Evolutionary conservation across 2,797 vertebrate species (phyloP).

Genomic region (Vipera ursinii): DNA sequence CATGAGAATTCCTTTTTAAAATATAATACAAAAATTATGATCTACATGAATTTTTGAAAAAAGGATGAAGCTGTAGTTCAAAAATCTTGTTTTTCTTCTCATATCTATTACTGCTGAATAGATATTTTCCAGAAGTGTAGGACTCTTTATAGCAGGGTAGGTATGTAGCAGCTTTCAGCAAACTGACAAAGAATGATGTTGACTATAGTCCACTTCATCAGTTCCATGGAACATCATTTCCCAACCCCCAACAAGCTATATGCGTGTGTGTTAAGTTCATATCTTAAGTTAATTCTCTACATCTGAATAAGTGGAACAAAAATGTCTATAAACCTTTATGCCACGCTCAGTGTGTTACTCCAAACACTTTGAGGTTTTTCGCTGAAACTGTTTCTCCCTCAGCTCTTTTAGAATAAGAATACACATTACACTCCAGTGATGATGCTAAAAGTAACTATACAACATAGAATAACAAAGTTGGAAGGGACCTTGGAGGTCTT

Average conservation of each 20-base stretch:
- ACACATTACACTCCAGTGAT: background rate
- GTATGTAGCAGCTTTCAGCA: background rate
- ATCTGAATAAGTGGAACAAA: background rate
- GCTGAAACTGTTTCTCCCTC: background rate
- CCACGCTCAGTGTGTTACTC: background rate
- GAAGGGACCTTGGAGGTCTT: background rate
- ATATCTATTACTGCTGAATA: background rate
- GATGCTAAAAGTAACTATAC: background rate
- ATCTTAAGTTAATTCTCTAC: background rate
- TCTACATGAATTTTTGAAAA: background rate
- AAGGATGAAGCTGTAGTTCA: background rate
- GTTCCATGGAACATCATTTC: background rate
- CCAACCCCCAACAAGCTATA: background rate
- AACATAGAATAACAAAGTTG: background rate
- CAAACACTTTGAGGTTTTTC: background rate
- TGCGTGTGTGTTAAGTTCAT: background rate
- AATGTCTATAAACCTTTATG: background rate
- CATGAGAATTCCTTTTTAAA: background rate
- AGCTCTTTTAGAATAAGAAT: background rate
- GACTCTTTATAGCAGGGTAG: background rate
- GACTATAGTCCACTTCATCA: background rate
- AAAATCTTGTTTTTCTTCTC: background rate
- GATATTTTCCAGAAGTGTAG: background rate
- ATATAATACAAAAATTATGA: background rate
- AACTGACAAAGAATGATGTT: background rate